Percentiles rank a stretch among this genome's conserved stretches.
phyloP scores from a whole-genome alignment of 2,113 vertebrate species.

The Gnathonemus longibarbis region DNA sequence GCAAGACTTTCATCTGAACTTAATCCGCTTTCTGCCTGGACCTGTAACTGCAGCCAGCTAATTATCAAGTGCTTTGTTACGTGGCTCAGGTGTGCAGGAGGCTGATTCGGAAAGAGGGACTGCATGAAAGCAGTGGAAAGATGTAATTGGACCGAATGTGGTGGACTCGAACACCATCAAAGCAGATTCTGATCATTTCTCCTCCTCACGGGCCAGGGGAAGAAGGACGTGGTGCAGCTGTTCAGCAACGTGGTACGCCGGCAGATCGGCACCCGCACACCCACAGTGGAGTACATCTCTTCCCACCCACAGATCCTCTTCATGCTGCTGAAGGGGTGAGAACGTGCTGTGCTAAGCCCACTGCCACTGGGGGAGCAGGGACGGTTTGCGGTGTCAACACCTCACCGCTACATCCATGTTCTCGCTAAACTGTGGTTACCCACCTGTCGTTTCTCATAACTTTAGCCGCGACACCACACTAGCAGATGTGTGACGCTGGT shows the following conservation, averaged over 20 bases:
- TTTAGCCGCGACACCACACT: neutral
- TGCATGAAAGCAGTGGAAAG: neutral
- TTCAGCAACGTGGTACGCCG: slow-evolving; percentile 72
- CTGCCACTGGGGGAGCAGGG: neutral
- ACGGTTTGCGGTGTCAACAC: neutral
- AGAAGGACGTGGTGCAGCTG: slow-evolving; percentile 73
- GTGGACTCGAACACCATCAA: neutral
- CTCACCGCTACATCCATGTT: neutral
- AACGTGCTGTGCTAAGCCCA: slow-evolving; percentile 19
- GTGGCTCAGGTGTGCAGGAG: neutral
- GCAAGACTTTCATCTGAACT: neutral
- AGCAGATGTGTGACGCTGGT: neutral
- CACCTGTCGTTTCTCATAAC: neutral
- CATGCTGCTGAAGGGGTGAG: slow-evolving; percentile 72
- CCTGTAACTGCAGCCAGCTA: neutral
- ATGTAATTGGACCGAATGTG: neutral
- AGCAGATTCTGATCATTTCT: neutral
- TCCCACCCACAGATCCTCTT: slow-evolving; percentile 69
- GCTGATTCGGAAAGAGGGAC: neutral
- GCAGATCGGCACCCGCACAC: slow-evolving; percentile 68
- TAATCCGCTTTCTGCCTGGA: neutral
- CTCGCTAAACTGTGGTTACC: neutral
- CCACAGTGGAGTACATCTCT: slow-evolving; percentile 72
- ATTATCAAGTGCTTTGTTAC: neutral
- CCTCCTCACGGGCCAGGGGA: slow-evolving; percentile 49